Base-by-base conservation (phyloP, 2,113 vertebrate species). In the Caranx melampygus region DNA sequence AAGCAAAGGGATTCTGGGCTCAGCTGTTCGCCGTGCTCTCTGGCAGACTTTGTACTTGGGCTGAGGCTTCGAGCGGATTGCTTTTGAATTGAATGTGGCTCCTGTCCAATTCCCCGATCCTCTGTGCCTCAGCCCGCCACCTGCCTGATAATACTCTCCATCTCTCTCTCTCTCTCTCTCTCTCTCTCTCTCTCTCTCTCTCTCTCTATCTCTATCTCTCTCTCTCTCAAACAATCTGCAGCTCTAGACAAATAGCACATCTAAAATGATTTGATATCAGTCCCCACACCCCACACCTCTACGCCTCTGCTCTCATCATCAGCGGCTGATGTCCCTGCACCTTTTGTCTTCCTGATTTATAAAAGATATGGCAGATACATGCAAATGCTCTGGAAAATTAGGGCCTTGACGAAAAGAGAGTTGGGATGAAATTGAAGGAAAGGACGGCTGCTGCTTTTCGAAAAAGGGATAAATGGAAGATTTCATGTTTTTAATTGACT, bases 11-110 rank as follows among this genome's bases (percentile, higher is more conserved):
- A 61, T 6, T 18, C 3, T 3, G 81, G 54, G 70, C 79, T 79
- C 82, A 88, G 79, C 88, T 84, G 87, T 75, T 82, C 21, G 58
- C 63, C 7, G n/a, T 35, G 52, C 15, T 72, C 58, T 70, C 52
- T 61, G 63, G 68, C 75, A 76, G 65, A 42, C 68, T 78, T 47
- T 70, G 60, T 60, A 31, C 52, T 26, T 7, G 15, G 44, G 77
- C 44, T 47, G 35, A 73, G 75, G 52, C 80, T 76, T 72, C 8
- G 45, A 79, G 44, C 2, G 58, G 83, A 78, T 86, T 60, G 34
- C 60, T 49, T 85, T 73, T 33, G 65, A 75, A 85, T 85, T 60
- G 34, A 82, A 81, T 40, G 60, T 59, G 80, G 63, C 79, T 83
- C 4, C 55, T 42, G 42, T 85, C 71, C 73, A 85, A 81, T 78